phyloP scores from a whole-genome alignment of 2,888 invertebrate genomes.

The Epirrita christyi region DNA sequence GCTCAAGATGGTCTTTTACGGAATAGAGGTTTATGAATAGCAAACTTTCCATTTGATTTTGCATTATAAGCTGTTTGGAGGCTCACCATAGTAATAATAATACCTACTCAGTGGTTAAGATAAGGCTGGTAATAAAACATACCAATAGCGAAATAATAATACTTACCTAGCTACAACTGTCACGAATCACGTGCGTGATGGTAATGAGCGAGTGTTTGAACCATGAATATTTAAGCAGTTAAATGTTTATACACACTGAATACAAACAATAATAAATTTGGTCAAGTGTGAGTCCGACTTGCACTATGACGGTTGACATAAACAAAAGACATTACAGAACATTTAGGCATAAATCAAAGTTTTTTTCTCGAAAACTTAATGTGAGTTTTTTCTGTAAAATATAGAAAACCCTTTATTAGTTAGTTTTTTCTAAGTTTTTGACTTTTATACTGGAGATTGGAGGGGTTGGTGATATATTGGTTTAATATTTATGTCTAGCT shows the following conservation, averaged over 20 bases:
- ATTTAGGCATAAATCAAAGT: too few species aligned
- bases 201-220: slow-evolving; percentile 15
- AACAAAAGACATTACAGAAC: too few species aligned
- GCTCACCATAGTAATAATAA: too few species aligned
- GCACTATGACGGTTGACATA: too few species aligned
- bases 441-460: too few species aligned
- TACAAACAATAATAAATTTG: slow-evolving; percentile 5
- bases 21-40: slow-evolving; percentile 17
- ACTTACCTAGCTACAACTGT: slow-evolving; percentile 15
- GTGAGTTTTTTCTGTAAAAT: too few species aligned
- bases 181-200: slow-evolving; percentile 24
- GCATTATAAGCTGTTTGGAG: neutral
- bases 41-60: slow-evolving; percentile 17
- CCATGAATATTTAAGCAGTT: slow-evolving; percentile 24
- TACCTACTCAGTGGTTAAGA: neutral
- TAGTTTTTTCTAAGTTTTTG: too few species aligned
- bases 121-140: slow-evolving; percentile 7
- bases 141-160: slow-evolving; percentile 4
- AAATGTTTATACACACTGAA: neutral
- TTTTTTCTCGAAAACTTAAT: too few species aligned
- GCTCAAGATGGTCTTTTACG: slow-evolving; percentile 18
- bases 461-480: too few species aligned
- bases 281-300: too few species aligned
- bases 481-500: too few species aligned
- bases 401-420: too few species aligned